Percentiles rank a stretch among this genome's conserved stretches.
Evolutionary conservation across 2,888 invertebrate species (phyloP).

Genomic region (Thymelicus acteon): DNA sequence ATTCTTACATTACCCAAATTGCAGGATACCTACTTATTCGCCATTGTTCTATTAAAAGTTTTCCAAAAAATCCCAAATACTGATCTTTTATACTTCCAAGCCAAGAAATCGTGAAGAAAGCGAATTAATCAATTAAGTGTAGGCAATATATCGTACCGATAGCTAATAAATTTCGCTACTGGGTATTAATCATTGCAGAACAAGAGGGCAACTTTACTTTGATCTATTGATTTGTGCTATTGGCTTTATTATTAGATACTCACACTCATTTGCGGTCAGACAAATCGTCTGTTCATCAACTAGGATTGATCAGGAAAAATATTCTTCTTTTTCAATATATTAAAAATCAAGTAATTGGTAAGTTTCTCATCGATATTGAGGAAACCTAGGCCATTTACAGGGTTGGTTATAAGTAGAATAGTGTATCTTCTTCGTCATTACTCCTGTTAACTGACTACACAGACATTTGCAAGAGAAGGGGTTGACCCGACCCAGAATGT

Average conservation of each 20-base stretch:
- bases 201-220: slow-evolving; percentile 31
- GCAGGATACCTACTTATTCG: too few relatives aligned
- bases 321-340: too few relatives aligned
- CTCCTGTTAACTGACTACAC: too few relatives aligned
- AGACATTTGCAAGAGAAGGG: too few relatives aligned
- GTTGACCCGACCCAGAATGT: too few relatives aligned
- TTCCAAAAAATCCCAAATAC: background rate
- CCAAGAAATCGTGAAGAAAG: slow-evolving; percentile 31
- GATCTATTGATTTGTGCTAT: slow-evolving; percentile 31
- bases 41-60: background rate
- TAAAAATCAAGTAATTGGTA: too few relatives aligned
- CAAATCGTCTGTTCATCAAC: background rate
- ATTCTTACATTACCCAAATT: too few relatives aligned
- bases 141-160: slow-evolving; percentile 34
- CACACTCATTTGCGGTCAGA: background rate
- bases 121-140: slow-evolving; percentile 37
- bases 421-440: too few relatives aligned
- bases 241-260: slow-evolving; percentile 23
- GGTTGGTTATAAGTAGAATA: too few relatives aligned
- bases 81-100: slow-evolving; percentile 9
- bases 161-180: slow-evolving; percentile 35
- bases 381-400: too few relatives aligned
- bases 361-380: too few relatives aligned
- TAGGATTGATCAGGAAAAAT: background rate
- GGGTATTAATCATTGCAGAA: slow-evolving; percentile 32